Conservation (phyloP, 2,113 vertebrate species). For the Ia io region DNA sequence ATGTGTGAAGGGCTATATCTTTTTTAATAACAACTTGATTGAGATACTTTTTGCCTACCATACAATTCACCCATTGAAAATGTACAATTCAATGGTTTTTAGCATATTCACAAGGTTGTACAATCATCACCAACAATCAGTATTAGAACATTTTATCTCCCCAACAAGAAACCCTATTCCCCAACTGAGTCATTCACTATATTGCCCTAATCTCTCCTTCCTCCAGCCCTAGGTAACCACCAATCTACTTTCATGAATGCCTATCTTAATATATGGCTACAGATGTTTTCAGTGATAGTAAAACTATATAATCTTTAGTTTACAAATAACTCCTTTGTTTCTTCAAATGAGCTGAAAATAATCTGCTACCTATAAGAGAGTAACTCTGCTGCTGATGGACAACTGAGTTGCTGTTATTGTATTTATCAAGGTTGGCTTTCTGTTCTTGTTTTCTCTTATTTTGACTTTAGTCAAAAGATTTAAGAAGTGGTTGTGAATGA, state of each 20-base stretch:
- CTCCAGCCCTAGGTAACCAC: too few relatives aligned
- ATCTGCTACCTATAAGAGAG: neutral
- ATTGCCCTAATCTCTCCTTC: neutral
- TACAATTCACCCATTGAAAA: neutral
- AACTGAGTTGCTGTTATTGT: neutral
- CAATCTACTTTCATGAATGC: neutral
- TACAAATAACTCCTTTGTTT: neutral
- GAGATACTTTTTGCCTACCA: neutral
- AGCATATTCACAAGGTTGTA: neutral
- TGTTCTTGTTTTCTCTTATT: neutral
- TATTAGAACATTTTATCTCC: neutral
- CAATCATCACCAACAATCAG: neutral
- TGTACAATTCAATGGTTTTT: neutral
- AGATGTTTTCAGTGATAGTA: neutral
- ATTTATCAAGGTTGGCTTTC: neutral
- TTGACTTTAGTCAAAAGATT: neutral
- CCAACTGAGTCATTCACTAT: neutral
- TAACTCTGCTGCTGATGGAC: neutral
- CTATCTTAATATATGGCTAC: neutral
- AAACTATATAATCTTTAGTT: slow-evolving; percentile 15
- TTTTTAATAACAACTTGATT: neutral
- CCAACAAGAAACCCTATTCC: neutral
- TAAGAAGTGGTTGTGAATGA: neutral
- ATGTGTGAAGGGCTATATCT: neutral
- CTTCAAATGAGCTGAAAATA: slow-evolving; percentile 26